A percentile compares a stretch with the other conserved stretches of the same genome.
Evolutionary conservation across 1,140 invertebrate genomes (phyloP).

Genomic region (Sycophila sp.): DNA sequence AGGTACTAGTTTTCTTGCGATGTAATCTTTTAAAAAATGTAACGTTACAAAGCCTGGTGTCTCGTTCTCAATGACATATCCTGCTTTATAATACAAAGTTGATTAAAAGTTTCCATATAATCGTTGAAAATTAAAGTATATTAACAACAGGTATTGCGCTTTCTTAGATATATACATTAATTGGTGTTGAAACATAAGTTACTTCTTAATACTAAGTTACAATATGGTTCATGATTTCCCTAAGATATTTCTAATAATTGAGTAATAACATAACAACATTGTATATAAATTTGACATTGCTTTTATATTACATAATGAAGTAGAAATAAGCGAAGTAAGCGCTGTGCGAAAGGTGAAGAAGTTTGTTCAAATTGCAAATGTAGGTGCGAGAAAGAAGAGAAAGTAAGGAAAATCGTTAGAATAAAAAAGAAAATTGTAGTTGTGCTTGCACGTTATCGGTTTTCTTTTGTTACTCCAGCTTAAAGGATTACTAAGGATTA

Average conservation of each 20-base stretch:
- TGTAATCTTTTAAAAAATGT: too few relatives aligned
- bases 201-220: slow-evolving; percentile 12
- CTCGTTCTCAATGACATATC: too few relatives aligned
- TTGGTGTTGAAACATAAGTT: slow-evolving; percentile 26
- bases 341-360: too few relatives aligned
- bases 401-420: neutral
- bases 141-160: slow-evolving; percentile 21
- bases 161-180: slow-evolving; percentile 32
- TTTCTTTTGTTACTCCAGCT: neutral
- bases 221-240: slow-evolving; percentile 5
- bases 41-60: too few relatives aligned
- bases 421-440: neutral
- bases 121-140: slow-evolving; percentile 14
- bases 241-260: slow-evolving; percentile 19
- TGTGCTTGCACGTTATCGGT: slow-evolving; percentile 6
- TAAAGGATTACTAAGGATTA: neutral
- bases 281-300: neutral
- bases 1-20: too few relatives aligned
- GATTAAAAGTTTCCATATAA: slow-evolving; percentile 15
- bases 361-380: too few relatives aligned
- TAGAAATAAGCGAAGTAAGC: too few relatives aligned
- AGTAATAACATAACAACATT: slow-evolving; percentile 13
- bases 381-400: too few relatives aligned
- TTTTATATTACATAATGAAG: slow-evolving; percentile 24
- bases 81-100: neutral